A percentile compares a stretch with the other conserved stretches of the same genome.
phyloP scores from a whole-genome alignment of 2,888 invertebrate genomes.

The Microctonus hyperodae region DNA sequence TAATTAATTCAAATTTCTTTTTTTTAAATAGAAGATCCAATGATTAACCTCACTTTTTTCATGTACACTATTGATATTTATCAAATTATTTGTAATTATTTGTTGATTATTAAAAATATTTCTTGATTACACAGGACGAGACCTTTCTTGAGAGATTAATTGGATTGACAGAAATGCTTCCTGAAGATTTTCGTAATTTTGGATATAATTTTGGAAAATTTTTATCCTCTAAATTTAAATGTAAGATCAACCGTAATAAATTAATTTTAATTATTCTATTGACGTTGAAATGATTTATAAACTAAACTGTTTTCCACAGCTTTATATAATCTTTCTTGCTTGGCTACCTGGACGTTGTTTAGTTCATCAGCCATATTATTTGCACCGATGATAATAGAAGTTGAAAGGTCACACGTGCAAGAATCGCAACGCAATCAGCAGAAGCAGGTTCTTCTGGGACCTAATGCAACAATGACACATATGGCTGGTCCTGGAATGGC shows the following conservation, averaged over 20 bases:
- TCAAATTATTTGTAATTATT: not conserved
- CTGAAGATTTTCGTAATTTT: slow-evolving; percentile 77
- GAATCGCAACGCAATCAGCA: slow-evolving; percentile 94
- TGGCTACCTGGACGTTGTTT: slow-evolving; percentile 89
- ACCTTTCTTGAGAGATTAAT: slow-evolving; percentile 84
- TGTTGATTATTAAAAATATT: not conserved
- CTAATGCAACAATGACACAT: slow-evolving; percentile 79
- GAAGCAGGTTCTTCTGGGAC: slow-evolving; percentile 92
- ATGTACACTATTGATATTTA: not conserved
- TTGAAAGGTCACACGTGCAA: slow-evolving; percentile 92
- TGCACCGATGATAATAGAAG: slow-evolving; percentile 94
- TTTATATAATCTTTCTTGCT: slow-evolving; percentile 79
- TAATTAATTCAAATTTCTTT: not conserved
- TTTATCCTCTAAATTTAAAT: slow-evolving; percentile 56
- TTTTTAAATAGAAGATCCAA: not conserved
- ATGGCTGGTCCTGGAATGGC: slow-evolving; percentile 64
- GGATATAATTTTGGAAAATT: slow-evolving; percentile 51
- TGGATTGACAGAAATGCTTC: slow-evolving; percentile 98
- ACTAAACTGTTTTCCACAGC: slow-evolving; percentile 55
- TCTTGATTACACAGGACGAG: slow-evolving; percentile 73
- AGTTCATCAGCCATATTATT: slow-evolving; percentile 93
- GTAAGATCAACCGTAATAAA: slow-evolving; percentile 43
- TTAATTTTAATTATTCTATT: not conserved
- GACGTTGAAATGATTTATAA: not conserved
- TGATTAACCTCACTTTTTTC: slow-evolving; percentile 6